Evolutionary conservation across 2,113 vertebrate genomes (phyloP).

Genomic region (Ailuropoda melanoleuca): DNA sequence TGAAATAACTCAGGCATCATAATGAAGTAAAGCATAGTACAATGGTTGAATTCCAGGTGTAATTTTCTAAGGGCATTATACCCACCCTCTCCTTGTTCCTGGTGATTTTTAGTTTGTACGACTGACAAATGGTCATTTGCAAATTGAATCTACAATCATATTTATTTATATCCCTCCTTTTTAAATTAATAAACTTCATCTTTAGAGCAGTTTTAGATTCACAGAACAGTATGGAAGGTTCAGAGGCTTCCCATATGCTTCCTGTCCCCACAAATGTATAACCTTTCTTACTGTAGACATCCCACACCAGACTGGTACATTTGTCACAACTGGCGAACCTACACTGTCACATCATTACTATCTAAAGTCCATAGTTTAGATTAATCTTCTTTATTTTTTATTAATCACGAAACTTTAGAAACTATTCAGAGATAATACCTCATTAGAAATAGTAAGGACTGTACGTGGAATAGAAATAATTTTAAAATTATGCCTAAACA

Average conservation of each 20-base stretch:
- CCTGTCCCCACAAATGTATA: not conserved
- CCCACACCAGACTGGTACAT: not conserved
- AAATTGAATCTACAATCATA: not conserved
- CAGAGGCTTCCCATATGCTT: not conserved
- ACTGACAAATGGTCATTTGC: not conserved
- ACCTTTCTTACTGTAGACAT: not conserved
- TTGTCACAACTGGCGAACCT: not conserved
- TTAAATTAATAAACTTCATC: not conserved
- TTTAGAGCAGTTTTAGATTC: not conserved
- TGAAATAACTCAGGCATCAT: not conserved
- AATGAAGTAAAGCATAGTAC: not conserved
- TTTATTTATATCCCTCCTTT: not conserved
- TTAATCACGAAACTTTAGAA: not conserved
- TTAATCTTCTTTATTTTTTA: not conserved
- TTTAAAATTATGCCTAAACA: not conserved
- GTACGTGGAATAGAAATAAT: not conserved
- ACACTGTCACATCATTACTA: not conserved
- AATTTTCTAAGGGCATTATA: not conserved
- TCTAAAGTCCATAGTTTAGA: not conserved
- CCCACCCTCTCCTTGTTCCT: not conserved
- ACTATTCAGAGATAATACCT: not conserved
- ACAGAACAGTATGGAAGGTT: not conserved
- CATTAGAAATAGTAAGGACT: not conserved
- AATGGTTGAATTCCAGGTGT: not conserved
- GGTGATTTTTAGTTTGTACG: not conserved